Conservation (phyloP, 2,797 vertebrate species). For the Podarcis siculus region DNA sequence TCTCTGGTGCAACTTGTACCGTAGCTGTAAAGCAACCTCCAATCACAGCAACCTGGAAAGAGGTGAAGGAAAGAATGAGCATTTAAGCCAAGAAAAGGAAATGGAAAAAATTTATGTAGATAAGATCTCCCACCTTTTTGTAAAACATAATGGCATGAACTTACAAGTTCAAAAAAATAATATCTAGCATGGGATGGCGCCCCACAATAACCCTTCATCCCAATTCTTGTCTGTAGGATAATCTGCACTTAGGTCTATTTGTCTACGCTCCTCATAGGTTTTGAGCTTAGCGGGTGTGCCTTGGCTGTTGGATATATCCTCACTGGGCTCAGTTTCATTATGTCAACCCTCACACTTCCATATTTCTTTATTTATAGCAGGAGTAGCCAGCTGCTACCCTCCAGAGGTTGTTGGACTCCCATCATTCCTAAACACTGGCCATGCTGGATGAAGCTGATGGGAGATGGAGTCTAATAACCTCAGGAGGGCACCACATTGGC, state of each 20-base stretch:
- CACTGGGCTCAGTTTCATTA: neutral
- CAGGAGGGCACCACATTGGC: too few species aligned
- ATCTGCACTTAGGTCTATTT: neutral
- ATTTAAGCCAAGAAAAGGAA: slow-evolving; percentile 30
- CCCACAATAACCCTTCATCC: neutral
- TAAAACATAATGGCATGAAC: neutral
- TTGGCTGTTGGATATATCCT: neutral
- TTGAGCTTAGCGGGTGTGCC: neutral
- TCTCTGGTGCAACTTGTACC: neutral
- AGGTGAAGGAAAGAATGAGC: neutral
- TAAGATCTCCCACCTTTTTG: slow-evolving; percentile 3
- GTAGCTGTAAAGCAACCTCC: neutral
- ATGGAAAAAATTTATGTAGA: slow-evolving; percentile 10
- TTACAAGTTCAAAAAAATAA: too few species aligned
- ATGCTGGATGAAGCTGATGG: too few species aligned
- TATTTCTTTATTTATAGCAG: neutral
- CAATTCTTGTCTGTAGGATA: neutral
- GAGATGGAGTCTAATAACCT: too few species aligned
- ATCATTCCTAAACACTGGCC: too few species aligned
- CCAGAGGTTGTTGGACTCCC: too few species aligned
- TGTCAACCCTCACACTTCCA: neutral
- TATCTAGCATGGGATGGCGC: neutral
- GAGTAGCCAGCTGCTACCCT: neutral
- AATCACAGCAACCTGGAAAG: neutral
- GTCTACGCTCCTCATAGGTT: neutral